Percentiles rank a stretch among this genome's conserved stretches.
phyloP scores from a whole-genome alignment of 2,797 vertebrate genomes.

The Clamator glandarius region DNA sequence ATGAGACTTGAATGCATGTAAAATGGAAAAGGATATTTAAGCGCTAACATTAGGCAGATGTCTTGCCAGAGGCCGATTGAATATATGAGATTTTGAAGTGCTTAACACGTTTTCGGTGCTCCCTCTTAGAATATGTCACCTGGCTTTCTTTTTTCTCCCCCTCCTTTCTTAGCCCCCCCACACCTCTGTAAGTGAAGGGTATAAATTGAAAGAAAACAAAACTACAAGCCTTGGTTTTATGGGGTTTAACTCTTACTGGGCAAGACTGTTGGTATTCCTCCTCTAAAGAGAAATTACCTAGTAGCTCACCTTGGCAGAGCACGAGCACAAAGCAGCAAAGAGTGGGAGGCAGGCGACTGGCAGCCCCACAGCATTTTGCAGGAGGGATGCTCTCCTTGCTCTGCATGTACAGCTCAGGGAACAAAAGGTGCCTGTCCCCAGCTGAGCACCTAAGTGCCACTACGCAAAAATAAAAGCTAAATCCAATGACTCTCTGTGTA shows the following conservation, averaged over 20 bases:
- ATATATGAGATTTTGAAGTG: constrained; percentile 85
- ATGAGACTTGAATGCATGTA: constrained; percentile 91
- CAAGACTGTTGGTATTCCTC: not conserved
- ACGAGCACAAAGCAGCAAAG: not conserved
- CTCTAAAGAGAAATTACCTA: not conserved
- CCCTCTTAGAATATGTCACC: constrained; percentile 73
- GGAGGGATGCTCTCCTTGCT: not conserved
- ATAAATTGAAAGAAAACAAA: constrained; percentile 88
- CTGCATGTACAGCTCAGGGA: not conserved
- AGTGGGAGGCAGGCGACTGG: fast-evolving
- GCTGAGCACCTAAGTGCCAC: not conserved
- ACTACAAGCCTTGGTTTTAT: constrained; percentile 66
- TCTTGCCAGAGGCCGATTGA: constrained; percentile 81
- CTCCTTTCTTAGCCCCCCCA: not conserved
- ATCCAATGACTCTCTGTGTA: not conserved
- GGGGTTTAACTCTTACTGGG: constrained; percentile 68
- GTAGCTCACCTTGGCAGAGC: not conserved
- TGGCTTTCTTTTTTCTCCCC: constrained; percentile 61
- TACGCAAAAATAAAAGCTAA: not conserved
- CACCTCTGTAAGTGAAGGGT: constrained; percentile 71
- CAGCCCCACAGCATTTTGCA: fast-evolving
- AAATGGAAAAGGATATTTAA: constrained; percentile 88
- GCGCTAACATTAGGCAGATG: constrained; percentile 87
- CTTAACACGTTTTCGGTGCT: constrained; percentile 79
- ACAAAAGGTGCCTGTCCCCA: not conserved